These are phyloP conservation scores for Xiphias gladius DNA, from an alignment of 2,113 vertebrate species.

Conservation along the genomic window DNA sequence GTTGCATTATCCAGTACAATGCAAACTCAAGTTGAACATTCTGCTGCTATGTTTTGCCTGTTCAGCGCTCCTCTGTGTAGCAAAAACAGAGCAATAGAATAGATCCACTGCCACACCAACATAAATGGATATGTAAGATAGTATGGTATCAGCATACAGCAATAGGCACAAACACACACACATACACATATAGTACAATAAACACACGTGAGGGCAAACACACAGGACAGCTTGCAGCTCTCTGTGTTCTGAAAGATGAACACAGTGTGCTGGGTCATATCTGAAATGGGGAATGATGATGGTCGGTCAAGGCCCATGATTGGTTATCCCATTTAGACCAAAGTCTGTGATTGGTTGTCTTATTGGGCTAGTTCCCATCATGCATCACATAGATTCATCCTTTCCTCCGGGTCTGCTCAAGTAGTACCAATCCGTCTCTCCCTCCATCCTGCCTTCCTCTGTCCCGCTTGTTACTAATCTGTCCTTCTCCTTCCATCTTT, in stretches of 20 bases:
- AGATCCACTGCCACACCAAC: slow-evolving; percentile 28
- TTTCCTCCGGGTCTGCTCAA: slow-evolving; percentile 59
- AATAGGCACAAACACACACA: neutral
- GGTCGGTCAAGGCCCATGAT: slow-evolving; percentile 60
- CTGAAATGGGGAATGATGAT: slow-evolving; percentile 69
- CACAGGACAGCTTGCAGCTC: slow-evolving; percentile 20
- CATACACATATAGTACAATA: slow-evolving; percentile 16
- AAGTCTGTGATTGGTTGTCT: slow-evolving; percentile 75
- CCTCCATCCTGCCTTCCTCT: slow-evolving; percentile 51
- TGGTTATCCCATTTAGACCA: slow-evolving; percentile 76
- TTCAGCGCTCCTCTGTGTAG: slow-evolving; percentile 52
- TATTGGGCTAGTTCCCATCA: slow-evolving; percentile 63
- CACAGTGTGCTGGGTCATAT: slow-evolving; percentile 55
- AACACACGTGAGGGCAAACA: slow-evolving; percentile 16
- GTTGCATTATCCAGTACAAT: slow-evolving; percentile 29
- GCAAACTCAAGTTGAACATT: slow-evolving; percentile 42
- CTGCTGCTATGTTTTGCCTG: slow-evolving; percentile 47
- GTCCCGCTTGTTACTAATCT: slow-evolving; percentile 60
- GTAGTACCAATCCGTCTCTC: slow-evolving; percentile 66
- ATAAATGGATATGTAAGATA: slow-evolving; percentile 52
- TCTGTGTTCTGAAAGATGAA: slow-evolving; percentile 53
- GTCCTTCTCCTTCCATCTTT: slow-evolving; percentile 48
- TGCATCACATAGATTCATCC: slow-evolving; percentile 75
- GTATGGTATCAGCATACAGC: slow-evolving; percentile 34
- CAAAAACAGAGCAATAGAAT: slow-evolving; percentile 42